Base-by-base conservation (phyloP, 2,113 vertebrate species). In the Callipepla californica region DNA sequence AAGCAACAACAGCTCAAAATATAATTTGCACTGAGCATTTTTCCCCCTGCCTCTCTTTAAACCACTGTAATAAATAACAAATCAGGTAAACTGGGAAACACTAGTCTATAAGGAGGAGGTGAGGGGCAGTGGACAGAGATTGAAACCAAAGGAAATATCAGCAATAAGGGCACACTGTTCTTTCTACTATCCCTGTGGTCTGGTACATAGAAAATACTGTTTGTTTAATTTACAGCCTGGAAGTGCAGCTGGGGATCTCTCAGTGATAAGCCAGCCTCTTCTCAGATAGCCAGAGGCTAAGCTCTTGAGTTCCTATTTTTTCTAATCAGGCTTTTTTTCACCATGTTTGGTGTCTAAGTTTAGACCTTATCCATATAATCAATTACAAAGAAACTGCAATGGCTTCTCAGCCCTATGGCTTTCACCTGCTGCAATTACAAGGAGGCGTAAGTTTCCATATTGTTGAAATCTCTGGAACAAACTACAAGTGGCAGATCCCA, bases 1-100 rank as follows among this genome's bases (percentile, higher is more conserved):
- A 96, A 96, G 94, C 95, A 95, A 95, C 96, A 96, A 95, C 95
- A 93, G 96, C 95, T 96, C 93, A 95, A 96, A 97, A 96, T 96
- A 96, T 80, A 95, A 96, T 97, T 97, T 96, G 92, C 93, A 94
- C 92, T 16, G 84, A 95, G 89, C 89, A 87, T 89, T 92, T 92
- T 91, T 70, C 87, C 88, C 88, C 90, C 88, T 94, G 89, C 80
- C 92, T 95, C 92, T 72, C 92, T 85, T 95, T 94, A 96, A 94
- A 89, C 55, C 95, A 68, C 6, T 44, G 90, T 91, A 96, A 96
- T 96, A 96, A 95, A 96, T 91, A 95, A 93, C 92, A 93, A 94
- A 84, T 83, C 4, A n/a, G 90, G 94, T 89, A 89, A 96, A 96
- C 93, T 93, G 95, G 94, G 94, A 89, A 94, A 62, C 87, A 58